Evolutionary conservation across 1,140 invertebrate species (phyloP).

Genomic region (Pseudoatta argentina): DNA sequence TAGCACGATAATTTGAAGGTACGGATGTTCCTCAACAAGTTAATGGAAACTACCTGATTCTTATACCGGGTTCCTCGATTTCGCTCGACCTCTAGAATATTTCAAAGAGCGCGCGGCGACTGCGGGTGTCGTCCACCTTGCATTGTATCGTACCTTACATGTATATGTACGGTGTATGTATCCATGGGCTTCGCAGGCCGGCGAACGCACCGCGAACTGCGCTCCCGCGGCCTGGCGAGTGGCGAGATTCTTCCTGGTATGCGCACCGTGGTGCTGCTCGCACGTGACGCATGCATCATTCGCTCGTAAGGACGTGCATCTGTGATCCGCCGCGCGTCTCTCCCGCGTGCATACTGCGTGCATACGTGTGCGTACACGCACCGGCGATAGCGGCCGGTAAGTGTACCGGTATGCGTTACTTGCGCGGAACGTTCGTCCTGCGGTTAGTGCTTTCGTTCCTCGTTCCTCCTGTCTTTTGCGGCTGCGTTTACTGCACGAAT

Average conservation of each 20-base stretch:
- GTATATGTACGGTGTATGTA: too few species aligned
- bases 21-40: constrained; percentile 23
- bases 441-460: constrained; percentile 35
- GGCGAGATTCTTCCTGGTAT: constrained; percentile 76
- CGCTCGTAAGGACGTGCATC: constrained; percentile 68
- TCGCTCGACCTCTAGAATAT: constrained; percentile 16
- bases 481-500: constrained; percentile 54
- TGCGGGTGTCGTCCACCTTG: constrained; percentile 16
- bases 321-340: constrained; percentile 3
- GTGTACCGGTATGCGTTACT: constrained; percentile 26
- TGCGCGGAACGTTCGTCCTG: constrained; percentile 21
- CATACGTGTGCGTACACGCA: constrained; percentile 5
- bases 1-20: constrained; percentile 16
- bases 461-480: constrained; percentile 49
- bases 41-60: constrained; percentile 46
- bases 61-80: constrained; percentile 9
- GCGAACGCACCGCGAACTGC: neutral
- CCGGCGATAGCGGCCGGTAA: constrained; percentile 1
- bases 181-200: too few species aligned
- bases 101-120: neutral
- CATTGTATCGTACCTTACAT: neutral
- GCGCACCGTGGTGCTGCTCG: constrained; percentile 62
- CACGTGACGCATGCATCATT: constrained; percentile 75
- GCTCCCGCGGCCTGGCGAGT: constrained; percentile 63
- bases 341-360: neutral